Percentiles rank a stretch among this genome's conserved stretches.
These are phyloP conservation scores for Gnathonemus longibarbis DNA, from an alignment of 2,113 vertebrate species.

Conservation along the genomic window DNA sequence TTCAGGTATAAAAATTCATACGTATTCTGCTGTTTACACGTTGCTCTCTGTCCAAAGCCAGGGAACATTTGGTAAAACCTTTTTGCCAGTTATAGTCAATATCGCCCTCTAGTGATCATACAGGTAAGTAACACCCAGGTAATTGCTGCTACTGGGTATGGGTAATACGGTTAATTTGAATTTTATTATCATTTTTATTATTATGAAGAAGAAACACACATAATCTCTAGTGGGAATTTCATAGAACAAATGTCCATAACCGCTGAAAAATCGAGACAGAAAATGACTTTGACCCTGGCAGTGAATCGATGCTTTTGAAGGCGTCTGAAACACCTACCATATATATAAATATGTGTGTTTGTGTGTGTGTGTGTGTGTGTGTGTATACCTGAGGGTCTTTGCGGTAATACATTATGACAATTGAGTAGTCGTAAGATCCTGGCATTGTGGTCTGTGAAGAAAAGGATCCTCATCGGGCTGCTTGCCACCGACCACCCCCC, in stretches of 20 bases:
- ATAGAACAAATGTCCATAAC: constrained; percentile 22
- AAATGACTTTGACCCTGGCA: constrained; percentile 29
- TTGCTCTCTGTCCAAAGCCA: not conserved
- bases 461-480: not conserved
- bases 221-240: constrained; percentile 27
- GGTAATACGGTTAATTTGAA: not conserved
- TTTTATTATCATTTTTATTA: not conserved
- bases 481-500: not conserved
- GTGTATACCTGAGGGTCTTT: constrained; percentile 26
- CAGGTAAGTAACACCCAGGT: not conserved
- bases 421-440: constrained; percentile 33
- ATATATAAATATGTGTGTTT: not conserved
- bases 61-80: not conserved
- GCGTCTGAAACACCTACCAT: constrained; percentile 33
- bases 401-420: constrained; percentile 31
- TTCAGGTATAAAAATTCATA: not conserved
- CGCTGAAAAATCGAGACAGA: constrained; percentile 29
- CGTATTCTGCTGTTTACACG: not conserved
- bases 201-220: not conserved
- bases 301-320: constrained; percentile 44
- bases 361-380: not conserved
- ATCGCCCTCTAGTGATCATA: constrained; percentile 57
- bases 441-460: constrained; percentile 24
- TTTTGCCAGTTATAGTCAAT: constrained; percentile 30
- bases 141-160: not conserved